Percentiles rank a stretch among this genome's conserved stretches.
These are phyloP conservation scores for Leptoteleia sp. DNA, from an alignment of 1,140 invertebrate species.

Conservation along the genomic window DNA sequence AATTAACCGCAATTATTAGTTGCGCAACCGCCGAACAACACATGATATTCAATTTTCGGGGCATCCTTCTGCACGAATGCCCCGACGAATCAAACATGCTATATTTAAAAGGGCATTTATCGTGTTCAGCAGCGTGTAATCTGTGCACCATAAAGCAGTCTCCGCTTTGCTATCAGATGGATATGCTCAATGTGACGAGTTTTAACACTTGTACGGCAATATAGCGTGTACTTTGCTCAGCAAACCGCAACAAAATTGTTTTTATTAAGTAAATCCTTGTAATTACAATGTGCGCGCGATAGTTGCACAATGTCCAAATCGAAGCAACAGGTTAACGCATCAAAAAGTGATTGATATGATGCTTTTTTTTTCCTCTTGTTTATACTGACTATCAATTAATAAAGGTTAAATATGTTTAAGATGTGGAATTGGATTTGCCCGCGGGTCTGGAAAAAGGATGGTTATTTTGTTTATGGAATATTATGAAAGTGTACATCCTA, in stretches of 20 bases:
- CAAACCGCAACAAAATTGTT: constrained; percentile 56
- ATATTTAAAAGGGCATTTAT: constrained; percentile 65
- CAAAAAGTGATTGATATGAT: too few species aligned
- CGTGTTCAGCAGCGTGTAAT: constrained; percentile 63
- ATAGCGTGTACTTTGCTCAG: constrained; percentile 45
- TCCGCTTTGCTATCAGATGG: constrained; percentile 63
- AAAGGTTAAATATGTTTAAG: too few species aligned
- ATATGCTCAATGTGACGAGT: constrained; percentile 61
- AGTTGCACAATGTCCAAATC: not conserved
- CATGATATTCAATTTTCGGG: constrained; percentile 56
- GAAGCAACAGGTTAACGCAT: not conserved
- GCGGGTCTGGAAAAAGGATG: too few species aligned
- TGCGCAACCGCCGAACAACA: constrained; percentile 19
- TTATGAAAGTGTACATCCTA: too few species aligned
- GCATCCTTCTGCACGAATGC: constrained; percentile 62
- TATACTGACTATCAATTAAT: too few species aligned
- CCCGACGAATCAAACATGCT: constrained; percentile 55
- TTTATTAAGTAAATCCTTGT: constrained; percentile 48
- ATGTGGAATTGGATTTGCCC: too few species aligned
- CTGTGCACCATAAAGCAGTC: constrained; percentile 65
- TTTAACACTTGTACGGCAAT: constrained; percentile 64
- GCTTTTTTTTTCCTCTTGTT: too few species aligned
- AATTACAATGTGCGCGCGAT: constrained; percentile 24
- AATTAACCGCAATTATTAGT: constrained; percentile 46
- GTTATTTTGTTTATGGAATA: too few species aligned